These are phyloP conservation scores for Hormaphis cornu DNA, from an alignment of 1,140 invertebrate species.

Conservation along the genomic window DNA sequence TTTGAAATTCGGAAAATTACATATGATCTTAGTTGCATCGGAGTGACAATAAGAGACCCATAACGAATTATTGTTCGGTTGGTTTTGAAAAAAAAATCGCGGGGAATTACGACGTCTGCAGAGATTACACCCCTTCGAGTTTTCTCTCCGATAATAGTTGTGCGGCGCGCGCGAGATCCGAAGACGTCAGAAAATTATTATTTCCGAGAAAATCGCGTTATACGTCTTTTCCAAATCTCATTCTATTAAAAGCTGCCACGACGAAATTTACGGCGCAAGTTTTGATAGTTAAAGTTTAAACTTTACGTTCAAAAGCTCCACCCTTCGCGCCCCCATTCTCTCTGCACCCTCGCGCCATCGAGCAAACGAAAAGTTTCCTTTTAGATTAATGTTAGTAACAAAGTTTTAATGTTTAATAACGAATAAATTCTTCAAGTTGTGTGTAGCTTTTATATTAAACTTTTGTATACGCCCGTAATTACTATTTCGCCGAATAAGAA, in stretches of 20 bases:
- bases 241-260: slow-evolving; percentile 32
- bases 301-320: slow-evolving; percentile 30
- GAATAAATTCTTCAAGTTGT: slow-evolving; percentile 33
- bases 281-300: slow-evolving; percentile 32
- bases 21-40: too few relatives aligned
- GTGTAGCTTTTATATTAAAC: slow-evolving; percentile 33
- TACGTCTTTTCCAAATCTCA: slow-evolving; percentile 32
- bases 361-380: slow-evolving; percentile 28
- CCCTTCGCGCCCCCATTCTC: not conserved
- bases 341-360: not conserved
- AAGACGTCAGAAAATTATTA: not conserved
- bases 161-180: not conserved
- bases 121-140: too few relatives aligned
- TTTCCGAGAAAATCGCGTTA: slow-evolving; percentile 27
- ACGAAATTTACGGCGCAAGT: slow-evolving; percentile 32
- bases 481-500: slow-evolving; percentile 27
- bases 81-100: too few relatives aligned
- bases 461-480: slow-evolving; percentile 31
- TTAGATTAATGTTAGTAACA: slow-evolving; percentile 32
- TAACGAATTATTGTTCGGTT: too few relatives aligned
- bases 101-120: too few relatives aligned
- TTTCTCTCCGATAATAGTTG: too few relatives aligned
- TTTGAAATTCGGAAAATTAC: too few relatives aligned
- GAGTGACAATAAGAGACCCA: too few relatives aligned
- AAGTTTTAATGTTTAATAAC: slow-evolving; percentile 33